phyloP scores from a whole-genome alignment of 2,888 invertebrate species.

The Pristionchus arcanus region DNA sequence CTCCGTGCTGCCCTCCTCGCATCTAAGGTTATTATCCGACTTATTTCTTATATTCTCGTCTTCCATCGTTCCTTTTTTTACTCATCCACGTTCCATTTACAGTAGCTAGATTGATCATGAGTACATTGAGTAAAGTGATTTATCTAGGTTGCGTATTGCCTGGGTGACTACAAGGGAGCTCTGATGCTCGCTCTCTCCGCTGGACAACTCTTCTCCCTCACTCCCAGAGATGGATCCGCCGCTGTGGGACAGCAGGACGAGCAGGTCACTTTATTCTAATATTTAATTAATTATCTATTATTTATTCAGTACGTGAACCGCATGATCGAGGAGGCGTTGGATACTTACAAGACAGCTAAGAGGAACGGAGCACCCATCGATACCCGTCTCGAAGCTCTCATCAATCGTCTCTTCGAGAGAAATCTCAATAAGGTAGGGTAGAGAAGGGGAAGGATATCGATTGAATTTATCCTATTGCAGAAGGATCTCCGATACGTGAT shows the following conservation, averaged over 20 bases:
- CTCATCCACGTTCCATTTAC: not conserved
- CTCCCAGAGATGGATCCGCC: slow-evolving; percentile 89
- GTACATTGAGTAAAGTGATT: not conserved
- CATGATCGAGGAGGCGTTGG: slow-evolving; percentile 74
- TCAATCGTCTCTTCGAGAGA: slow-evolving; percentile 96
- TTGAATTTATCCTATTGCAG: not conserved
- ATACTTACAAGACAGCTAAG: slow-evolving; percentile 70
- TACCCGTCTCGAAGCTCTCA: slow-evolving; percentile 89
- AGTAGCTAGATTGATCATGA: not conserved
- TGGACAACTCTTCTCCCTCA: slow-evolving; percentile 91
- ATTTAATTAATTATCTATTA: not conserved
- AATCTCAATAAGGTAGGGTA: not conserved
- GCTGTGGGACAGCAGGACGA: slow-evolving; percentile 72
- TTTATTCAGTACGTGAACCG: slow-evolving; percentile 73
- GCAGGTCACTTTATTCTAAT: slow-evolving; percentile 56
- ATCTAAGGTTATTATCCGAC: slow-evolving; percentile 85
- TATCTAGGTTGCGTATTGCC: slow-evolving; percentile 88
- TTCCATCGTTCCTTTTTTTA: not conserved
- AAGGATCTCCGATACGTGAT: slow-evolving; percentile 84
- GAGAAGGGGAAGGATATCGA: not conserved
- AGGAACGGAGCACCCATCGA: slow-evolving; percentile 77
- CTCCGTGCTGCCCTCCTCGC: slow-evolving; percentile 96
- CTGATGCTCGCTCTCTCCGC: slow-evolving; percentile 97
- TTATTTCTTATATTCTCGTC: not conserved
- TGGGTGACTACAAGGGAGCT: slow-evolving; percentile 97